Evolutionary conservation across 2,888 invertebrate genomes (phyloP).

Genomic region (Clistopyga incitator): DNA sequence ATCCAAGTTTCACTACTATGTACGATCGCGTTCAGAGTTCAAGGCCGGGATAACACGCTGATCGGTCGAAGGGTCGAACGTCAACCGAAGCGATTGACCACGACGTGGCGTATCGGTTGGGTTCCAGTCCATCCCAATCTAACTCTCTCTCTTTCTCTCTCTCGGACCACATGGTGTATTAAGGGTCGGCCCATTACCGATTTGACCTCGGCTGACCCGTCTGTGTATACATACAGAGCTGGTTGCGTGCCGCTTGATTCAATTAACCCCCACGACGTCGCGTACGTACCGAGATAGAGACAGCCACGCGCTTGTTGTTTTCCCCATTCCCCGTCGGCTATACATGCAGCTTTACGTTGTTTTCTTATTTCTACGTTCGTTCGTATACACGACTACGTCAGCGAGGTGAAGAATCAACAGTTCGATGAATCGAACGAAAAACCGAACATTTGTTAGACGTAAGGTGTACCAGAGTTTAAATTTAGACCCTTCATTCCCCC

Average conservation of each 20-base stretch:
- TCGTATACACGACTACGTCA: neutral
- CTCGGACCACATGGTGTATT: conserved; percentile 71
- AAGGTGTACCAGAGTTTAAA: neutral
- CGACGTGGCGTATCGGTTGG: conserved; percentile 25
- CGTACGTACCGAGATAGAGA: conserved; percentile 46
- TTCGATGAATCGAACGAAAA: conserved; percentile 5
- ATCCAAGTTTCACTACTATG: neutral
- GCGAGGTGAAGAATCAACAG: neutral
- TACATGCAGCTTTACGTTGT: neutral
- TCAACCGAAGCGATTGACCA: conserved; percentile 63
- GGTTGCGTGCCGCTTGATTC: conserved; percentile 82
- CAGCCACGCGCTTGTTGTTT: conserved; percentile 59
- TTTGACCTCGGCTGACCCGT: conserved; percentile 82
- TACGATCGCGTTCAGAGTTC: conserved; percentile 22
- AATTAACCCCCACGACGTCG: conserved; percentile 80
- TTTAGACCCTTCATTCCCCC: no score
- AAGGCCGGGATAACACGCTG: conserved; percentile 34
- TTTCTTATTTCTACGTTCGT: conserved; percentile 16
- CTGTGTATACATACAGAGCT: conserved; percentile 77
- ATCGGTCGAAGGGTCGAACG: conserved; percentile 56
- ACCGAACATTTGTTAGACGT: conserved; percentile 13
- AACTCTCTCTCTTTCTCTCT: neutral
- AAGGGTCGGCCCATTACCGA: conserved; percentile 81
- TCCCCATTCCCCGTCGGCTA: conserved; percentile 5
- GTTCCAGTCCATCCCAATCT: neutral